A percentile compares a stretch with the other conserved stretches of the same genome.
These are phyloP conservation scores for Pinctada fucata DNA, from an alignment of 2,888 invertebrate species.

Conservation along the genomic window DNA sequence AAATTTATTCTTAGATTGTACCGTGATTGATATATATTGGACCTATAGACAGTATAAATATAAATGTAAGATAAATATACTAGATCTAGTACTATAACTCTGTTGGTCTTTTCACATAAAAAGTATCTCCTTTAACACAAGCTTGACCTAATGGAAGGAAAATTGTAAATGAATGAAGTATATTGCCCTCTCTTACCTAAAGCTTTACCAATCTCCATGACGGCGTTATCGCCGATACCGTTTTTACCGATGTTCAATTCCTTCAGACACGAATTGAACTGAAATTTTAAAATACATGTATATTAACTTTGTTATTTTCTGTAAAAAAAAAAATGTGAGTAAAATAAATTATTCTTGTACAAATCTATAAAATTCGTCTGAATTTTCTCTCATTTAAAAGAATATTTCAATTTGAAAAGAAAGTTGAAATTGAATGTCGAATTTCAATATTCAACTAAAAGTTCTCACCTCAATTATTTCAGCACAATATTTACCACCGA, in stretches of 20 bases:
- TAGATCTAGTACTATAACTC: no score
- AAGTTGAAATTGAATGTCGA: no score
- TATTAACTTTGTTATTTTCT: neutral
- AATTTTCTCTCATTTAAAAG: neutral
- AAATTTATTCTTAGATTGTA: no score
- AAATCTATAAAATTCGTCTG: neutral
- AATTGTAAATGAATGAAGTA: no score
- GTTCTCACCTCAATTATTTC: constrained; percentile 31
- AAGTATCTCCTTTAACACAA: no score
- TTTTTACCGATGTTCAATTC: constrained; percentile 32
- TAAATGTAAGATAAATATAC: no score
- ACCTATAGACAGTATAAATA: no score
- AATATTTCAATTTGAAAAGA: no score
- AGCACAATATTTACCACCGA: constrained; percentile 26
- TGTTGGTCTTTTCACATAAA: no score
- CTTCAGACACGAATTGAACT: constrained; percentile 35
- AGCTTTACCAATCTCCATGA: constrained; percentile 26
- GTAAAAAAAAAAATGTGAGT: neutral
- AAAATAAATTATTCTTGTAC: neutral
- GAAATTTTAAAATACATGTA: neutral
- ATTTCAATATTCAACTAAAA: neutral
- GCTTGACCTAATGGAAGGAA: neutral
- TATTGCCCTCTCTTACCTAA: constrained; percentile 17
- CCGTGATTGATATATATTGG: no score
- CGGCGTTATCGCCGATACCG: constrained; percentile 26